Percentiles rank a stretch among this genome's conserved stretches.
Conservation (phyloP, 2,888 invertebrate genomes). For the Brenthis hecate region DNA sequence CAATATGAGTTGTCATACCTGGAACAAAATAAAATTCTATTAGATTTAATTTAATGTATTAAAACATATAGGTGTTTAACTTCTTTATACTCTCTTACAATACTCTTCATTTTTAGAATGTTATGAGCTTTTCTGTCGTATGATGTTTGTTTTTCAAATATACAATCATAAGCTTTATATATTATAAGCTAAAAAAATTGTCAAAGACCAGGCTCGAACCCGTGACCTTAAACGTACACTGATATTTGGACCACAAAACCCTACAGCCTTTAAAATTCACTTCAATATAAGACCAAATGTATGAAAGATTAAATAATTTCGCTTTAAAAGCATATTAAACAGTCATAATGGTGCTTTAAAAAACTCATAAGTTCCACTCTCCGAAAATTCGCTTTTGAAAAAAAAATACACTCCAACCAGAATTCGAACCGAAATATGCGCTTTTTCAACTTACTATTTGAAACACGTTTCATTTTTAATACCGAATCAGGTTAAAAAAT, state of each 20-base stretch:
- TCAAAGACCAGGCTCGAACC: no score
- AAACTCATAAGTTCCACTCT: constrained; percentile 17
- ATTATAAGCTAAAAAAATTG: no score
- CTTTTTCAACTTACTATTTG: constrained; percentile 30
- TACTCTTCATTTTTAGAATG: no score
- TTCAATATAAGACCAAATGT: background rate
- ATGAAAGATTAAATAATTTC: constrained; percentile 8
- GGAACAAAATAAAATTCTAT: constrained; percentile 4
- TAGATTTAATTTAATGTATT: background rate
- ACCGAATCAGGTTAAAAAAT: constrained; percentile 25
- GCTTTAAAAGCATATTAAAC: constrained; percentile 17
- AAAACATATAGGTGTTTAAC: no score
- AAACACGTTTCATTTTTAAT: constrained; percentile 31
- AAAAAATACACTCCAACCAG: constrained; percentile 15
- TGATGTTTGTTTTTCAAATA: no score
- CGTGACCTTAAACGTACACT: no score
- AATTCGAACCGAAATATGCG: constrained; percentile 33
- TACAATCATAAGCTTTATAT: no score
- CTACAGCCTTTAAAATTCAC: background rate
- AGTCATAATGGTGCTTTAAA: constrained; percentile 9
- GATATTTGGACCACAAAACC: no score
- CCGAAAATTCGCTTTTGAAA: constrained; percentile 16
- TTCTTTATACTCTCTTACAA: no score
- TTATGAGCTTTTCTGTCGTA: no score
- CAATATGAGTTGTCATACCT: background rate